Percentiles rank a stretch among this genome's conserved stretches.
phyloP scores from a whole-genome alignment of 30 jellyfish, hydroid and myxozoan genomes.

The Turritopsis dohrnii region DNA sequence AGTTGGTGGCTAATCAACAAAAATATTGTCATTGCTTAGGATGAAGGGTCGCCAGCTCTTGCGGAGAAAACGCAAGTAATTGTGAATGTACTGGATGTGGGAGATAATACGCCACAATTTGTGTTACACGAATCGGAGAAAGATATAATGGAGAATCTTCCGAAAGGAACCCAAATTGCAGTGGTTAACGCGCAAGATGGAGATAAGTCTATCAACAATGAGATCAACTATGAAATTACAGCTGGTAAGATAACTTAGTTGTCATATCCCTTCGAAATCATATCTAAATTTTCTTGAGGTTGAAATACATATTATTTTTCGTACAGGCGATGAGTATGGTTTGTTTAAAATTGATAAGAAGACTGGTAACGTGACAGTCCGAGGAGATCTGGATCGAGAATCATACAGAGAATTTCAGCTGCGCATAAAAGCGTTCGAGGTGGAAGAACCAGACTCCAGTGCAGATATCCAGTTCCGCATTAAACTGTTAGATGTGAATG shows the following conservation, averaged over 20 bases:
- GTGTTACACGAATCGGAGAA: slow-evolving; percentile 2
- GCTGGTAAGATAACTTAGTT: slow-evolving; percentile 27
- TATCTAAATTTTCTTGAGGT: background rate
- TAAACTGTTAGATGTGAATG: slow-evolving; percentile 23
- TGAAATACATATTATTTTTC: background rate
- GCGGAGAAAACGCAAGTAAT: slow-evolving; percentile 20
- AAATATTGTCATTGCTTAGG: slow-evolving; percentile 14
- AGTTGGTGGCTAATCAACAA: too few species aligned
- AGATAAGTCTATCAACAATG: slow-evolving; percentile 6
- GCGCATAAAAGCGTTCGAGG: slow-evolving; percentile 28
- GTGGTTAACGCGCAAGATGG: slow-evolving; percentile 26
- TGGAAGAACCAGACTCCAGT: background rate
- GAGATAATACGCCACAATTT: slow-evolving; percentile 22
- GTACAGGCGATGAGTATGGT: slow-evolving; percentile 33
- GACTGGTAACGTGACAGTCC: slow-evolving; percentile 28
- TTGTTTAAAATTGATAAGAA: slow-evolving; percentile 12
- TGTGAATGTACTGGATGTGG: slow-evolving; percentile 29
- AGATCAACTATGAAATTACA: slow-evolving; percentile 25
- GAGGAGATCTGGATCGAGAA: slow-evolving; percentile 32
- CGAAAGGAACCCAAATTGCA: slow-evolving; percentile 23
- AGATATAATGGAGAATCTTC: slow-evolving; percentile 23
- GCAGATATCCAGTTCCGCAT: slow-evolving; percentile 8
- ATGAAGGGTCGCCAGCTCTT: slow-evolving; percentile 16
- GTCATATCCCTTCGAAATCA: background rate
- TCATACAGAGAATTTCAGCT: background rate